A percentile compares a stretch with the other conserved stretches of the same genome.
These are phyloP conservation scores for Chrysolina americana DNA, from an alignment of 2,888 invertebrate genomes.

Conservation along the genomic window DNA sequence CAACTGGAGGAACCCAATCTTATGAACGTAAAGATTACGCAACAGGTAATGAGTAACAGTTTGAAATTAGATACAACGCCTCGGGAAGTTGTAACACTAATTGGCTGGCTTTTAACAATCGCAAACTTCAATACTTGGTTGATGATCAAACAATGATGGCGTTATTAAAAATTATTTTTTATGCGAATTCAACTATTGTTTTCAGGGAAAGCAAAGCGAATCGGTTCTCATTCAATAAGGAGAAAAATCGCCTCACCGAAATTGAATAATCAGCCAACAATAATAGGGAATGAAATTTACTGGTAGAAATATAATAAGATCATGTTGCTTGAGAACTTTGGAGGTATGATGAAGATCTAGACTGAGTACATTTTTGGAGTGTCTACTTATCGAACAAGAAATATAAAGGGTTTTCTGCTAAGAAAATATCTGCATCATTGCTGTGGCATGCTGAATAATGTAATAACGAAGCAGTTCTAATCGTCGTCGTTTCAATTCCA, in stretches of 20 bases:
- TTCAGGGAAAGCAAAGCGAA: background rate
- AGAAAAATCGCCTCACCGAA: no score
- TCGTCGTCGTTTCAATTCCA: constrained; percentile 41
- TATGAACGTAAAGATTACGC: background rate
- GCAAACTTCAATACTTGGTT: background rate
- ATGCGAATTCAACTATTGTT: background rate
- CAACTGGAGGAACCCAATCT: background rate
- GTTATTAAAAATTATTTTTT: background rate
- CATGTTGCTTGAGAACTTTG: no score
- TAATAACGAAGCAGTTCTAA: background rate
- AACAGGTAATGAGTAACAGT: constrained; percentile 1
- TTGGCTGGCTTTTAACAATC: background rate
- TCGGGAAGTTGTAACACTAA: background rate
- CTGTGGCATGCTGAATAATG: no score
- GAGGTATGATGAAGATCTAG: no score
- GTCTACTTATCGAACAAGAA: no score
- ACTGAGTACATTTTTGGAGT: no score
- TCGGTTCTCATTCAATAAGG: background rate
- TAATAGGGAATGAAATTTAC: no score
- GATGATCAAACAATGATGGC: background rate
- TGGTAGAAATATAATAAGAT: no score
- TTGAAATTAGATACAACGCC: background rate
- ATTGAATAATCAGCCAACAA: no score
- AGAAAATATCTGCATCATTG: no score
- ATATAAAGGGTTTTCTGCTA: no score